Conservation (phyloP, 2,797 vertebrate genomes). For the Molossus molossus region DNA sequence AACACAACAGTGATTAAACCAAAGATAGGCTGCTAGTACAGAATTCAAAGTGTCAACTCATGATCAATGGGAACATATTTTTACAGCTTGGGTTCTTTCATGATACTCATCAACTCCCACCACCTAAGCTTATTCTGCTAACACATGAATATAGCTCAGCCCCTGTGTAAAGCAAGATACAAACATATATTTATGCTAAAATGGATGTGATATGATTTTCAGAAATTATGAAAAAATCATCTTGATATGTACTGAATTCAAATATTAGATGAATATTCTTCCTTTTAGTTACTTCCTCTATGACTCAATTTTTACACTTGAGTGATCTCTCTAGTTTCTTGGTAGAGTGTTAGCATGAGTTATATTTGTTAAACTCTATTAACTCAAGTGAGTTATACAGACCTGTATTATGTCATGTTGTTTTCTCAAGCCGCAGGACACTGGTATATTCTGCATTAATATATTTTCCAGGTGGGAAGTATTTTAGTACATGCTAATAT, state of each 20-base stretch:
- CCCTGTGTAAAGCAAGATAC: background rate
- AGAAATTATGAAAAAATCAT: background rate
- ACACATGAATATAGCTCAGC: background rate
- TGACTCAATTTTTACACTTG: background rate
- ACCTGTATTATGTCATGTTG: background rate
- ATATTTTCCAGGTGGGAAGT: background rate
- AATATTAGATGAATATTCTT: conserved; percentile 15
- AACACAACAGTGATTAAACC: conserved; percentile 69
- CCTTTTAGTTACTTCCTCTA: background rate
- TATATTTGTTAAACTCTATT: background rate
- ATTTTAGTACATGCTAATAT: background rate
- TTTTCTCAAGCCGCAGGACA: background rate
- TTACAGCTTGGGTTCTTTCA: conserved; percentile 40
- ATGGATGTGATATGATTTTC: background rate
- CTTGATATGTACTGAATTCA: background rate
- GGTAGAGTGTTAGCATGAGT: background rate
- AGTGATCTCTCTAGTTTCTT: background rate
- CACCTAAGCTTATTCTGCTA: background rate
- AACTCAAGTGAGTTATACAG: background rate
- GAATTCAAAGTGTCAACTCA: conserved; percentile 62
- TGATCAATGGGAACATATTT: conserved; percentile 59
- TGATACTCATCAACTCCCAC: conserved; percentile 17
- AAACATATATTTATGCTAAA: background rate
- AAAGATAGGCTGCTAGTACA: conserved; percentile 13
- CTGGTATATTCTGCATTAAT: background rate